Percentiles rank a stretch among this genome's conserved stretches.
Conservation (phyloP, 2,113 vertebrate species). For the Gambusia affinis region DNA sequence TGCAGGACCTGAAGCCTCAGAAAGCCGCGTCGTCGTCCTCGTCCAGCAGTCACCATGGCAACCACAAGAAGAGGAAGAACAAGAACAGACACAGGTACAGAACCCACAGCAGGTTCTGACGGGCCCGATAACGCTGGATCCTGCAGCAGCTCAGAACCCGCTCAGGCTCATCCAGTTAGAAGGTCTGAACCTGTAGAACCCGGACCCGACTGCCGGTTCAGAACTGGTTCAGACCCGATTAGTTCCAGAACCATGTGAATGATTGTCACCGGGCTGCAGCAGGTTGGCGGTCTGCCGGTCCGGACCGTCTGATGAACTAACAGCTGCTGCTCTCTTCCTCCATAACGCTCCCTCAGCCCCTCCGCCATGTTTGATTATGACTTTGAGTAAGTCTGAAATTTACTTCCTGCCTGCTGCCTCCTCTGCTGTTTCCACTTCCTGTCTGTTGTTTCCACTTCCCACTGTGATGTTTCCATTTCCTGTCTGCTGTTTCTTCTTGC, state of each 20-base stretch:
- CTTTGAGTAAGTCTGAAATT: conserved; percentile 99
- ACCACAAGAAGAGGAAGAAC: conserved; percentile 99
- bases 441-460: conserved; percentile 58
- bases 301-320: conserved; percentile 84
- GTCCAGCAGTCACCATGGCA: conserved; percentile 93
- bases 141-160: no score
- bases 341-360: conserved; percentile 90
- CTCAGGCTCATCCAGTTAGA: no score
- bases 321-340: conserved; percentile 95
- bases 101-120: neutral
- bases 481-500: conserved; percentile 4
- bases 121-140: neutral
- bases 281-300: neutral
- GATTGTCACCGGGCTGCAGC: no score
- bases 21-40: conserved; percentile 96
- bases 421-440: conserved; percentile 66
- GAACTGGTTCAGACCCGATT: no score
- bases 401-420: conserved; percentile 83
- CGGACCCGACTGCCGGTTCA: no score
- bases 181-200: no score
- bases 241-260: no score
- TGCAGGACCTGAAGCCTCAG: conserved; percentile 95
- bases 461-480: conserved; percentile 13
- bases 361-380: conserved; percentile 99
- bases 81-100: conserved; percentile 98